These are phyloP conservation scores for Sphenodon punctatus DNA, from an alignment of 2,797 vertebrate genomes.

Conservation along the genomic window DNA sequence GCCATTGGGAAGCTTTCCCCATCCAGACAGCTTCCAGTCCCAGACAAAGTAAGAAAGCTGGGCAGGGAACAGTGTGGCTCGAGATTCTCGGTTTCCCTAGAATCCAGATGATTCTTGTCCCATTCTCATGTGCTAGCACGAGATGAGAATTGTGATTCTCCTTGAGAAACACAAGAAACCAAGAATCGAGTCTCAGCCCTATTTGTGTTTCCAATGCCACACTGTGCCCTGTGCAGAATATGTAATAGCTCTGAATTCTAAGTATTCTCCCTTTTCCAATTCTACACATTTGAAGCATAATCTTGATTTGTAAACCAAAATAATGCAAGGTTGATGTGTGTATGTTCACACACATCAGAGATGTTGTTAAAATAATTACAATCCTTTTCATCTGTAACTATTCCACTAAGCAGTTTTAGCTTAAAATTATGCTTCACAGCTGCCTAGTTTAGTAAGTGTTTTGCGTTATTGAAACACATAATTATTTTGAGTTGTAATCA, in stretches of 20 bases:
- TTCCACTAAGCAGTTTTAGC: conserved; percentile 31
- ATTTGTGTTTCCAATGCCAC: too few relatives aligned
- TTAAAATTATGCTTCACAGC: conserved; percentile 25
- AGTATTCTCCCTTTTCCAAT: too few relatives aligned
- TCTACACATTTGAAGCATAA: neutral
- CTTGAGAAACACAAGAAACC: too few relatives aligned
- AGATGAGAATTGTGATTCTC: too few relatives aligned
- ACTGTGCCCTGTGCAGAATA: neutral
- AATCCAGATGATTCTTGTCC: too few relatives aligned
- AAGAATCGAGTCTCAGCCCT: too few relatives aligned
- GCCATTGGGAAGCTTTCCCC: too few relatives aligned
- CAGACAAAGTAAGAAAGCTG: too few relatives aligned
- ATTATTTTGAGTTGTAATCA: conserved; percentile 53
- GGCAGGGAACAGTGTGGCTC: too few relatives aligned
- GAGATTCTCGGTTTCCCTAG: too few relatives aligned
- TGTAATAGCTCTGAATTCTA: neutral
- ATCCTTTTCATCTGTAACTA: conserved; percentile 23
- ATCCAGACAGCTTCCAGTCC: too few relatives aligned
- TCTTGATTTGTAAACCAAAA: conserved; percentile 7
- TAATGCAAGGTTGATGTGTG: conserved; percentile 10
- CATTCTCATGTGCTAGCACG: too few relatives aligned
- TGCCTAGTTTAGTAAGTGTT: conserved; percentile 38
- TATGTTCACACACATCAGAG: neutral
- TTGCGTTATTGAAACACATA: conserved; percentile 18
- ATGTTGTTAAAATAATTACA: conserved; percentile 46